Conservation (phyloP, 2,888 invertebrate genomes). For the Ochropacha duplaris region DNA sequence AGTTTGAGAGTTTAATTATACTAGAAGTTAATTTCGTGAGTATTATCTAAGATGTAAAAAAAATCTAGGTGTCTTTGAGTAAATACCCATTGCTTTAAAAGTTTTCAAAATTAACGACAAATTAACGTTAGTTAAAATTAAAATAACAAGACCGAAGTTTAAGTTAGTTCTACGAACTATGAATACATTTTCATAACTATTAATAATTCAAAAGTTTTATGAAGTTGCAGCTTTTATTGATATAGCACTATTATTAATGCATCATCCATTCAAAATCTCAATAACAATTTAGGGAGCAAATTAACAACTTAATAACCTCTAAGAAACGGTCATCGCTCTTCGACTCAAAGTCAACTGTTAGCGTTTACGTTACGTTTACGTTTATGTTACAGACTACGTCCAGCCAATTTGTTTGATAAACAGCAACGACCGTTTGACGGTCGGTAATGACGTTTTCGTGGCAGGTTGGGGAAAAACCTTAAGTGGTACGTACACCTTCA, state of each 20-base stretch:
- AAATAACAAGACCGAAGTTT: background rate
- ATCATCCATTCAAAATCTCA: background rate
- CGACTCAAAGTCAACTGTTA: background rate
- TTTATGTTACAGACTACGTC: slow-evolving; percentile 74
- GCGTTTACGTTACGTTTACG: background rate
- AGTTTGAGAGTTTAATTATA: too few species aligned
- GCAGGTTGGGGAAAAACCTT: slow-evolving; percentile 86
- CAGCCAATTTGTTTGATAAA: slow-evolving; percentile 83
- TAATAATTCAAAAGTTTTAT: background rate
- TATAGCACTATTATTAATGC: background rate
- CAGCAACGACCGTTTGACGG: slow-evolving; percentile 49
- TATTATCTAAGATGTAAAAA: too few species aligned
- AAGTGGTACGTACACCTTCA: slow-evolving; percentile 53
- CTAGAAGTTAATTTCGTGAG: too few species aligned
- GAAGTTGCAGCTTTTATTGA: background rate
- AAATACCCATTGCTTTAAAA: background rate
- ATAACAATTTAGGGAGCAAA: background rate
- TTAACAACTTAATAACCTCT: slow-evolving; percentile 1
- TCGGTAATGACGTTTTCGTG: slow-evolving; percentile 78
- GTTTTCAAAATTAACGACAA: background rate
- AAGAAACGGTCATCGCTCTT: background rate
- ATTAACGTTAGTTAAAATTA: background rate
- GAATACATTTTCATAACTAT: background rate
- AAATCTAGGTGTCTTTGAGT: background rate
- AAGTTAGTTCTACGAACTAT: background rate